Conservation (phyloP, 2,113 vertebrate species). For the Calidris pygmaea region DNA sequence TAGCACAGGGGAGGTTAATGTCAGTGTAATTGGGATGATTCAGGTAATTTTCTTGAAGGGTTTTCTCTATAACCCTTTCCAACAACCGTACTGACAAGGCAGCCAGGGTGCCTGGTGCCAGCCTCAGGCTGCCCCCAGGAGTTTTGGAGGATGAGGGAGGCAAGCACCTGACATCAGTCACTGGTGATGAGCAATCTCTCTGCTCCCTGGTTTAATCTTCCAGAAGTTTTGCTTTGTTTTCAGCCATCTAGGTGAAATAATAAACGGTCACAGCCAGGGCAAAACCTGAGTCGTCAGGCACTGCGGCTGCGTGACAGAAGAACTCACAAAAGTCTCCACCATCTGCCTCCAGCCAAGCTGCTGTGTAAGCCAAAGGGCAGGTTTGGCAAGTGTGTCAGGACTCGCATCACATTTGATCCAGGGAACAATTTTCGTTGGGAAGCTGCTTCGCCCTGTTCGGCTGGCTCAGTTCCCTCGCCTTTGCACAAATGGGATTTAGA, state of each 20-base stretch:
- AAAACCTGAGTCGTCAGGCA: neutral
- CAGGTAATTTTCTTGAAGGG: neutral
- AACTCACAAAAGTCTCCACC: neutral
- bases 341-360: neutral
- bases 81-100: accelerated
- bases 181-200: neutral
- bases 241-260: neutral
- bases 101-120: neutral
- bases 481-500: neutral
- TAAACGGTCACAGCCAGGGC: neutral
- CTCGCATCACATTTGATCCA: accelerated
- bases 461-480: neutral
- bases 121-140: neutral
- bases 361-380: neutral
- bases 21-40: neutral
- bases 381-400: neutral
- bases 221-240: neutral
- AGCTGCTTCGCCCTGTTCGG: neutral
- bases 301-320: accelerated
- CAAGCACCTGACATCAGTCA: neutral
- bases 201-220: neutral
- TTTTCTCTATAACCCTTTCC: neutral
- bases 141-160: neutral
- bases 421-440: neutral
- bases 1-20: neutral